Percentiles rank a stretch among this genome's conserved stretches.
Conservation (phyloP, 2,888 invertebrate genomes). For the Syrphus vitripennis region DNA sequence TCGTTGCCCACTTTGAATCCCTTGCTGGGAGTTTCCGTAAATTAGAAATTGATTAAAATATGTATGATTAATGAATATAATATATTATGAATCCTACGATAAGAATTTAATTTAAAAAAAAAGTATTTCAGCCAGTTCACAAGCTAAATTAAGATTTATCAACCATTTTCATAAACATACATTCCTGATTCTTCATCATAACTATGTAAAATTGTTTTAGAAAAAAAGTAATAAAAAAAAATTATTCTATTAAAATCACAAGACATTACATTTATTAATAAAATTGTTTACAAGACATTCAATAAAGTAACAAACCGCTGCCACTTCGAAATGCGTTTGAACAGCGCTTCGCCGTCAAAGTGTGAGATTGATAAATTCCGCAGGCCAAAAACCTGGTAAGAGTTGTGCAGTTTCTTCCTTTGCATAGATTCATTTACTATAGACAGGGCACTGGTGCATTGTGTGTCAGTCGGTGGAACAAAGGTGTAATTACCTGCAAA, state of each 20-base stretch:
- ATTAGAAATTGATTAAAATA: conserved; percentile 85
- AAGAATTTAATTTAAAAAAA: conserved; percentile 15
- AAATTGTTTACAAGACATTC: conserved; percentile 56
- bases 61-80: no score
- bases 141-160: conserved; percentile 43
- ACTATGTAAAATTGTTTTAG: conserved; percentile 14
- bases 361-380: conserved; percentile 69
- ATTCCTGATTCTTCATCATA: conserved; percentile 24
- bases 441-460: conserved; percentile 73
- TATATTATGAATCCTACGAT: conserved; percentile 35
- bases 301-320: conserved; percentile 73
- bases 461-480: conserved; percentile 71
- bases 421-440: conserved; percentile 76
- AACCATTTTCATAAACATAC: conserved; percentile 41
- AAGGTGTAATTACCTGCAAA: conserved; percentile 75
- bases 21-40: conserved; percentile 86
- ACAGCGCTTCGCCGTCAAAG: conserved; percentile 73
- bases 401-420: conserved; percentile 73
- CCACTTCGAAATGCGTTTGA: conserved; percentile 73
- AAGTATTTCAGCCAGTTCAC: conserved; percentile 61
- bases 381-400: conserved; percentile 72
- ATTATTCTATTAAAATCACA: conserved; percentile 22
- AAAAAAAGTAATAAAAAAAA: conserved; percentile 31
- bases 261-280: conserved; percentile 41
- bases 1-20: conserved; percentile 79